A percentile compares a stretch with the other conserved stretches of the same genome.
phyloP scores from a whole-genome alignment of 2,797 vertebrate genomes.

The Anguilla megastoma region DNA sequence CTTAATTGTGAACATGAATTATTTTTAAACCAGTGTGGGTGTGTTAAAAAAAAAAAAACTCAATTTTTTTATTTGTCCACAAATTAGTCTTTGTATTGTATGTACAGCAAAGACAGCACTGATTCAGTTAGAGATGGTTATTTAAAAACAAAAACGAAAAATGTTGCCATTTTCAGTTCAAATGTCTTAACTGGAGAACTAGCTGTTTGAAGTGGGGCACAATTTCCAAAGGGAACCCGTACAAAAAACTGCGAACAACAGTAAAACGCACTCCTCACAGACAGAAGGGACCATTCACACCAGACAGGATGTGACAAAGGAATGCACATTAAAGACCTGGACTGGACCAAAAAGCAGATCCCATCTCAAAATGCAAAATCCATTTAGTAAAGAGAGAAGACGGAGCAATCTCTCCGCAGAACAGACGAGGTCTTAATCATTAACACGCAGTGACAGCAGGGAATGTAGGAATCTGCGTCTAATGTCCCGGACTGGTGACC shows the following conservation, averaged over 20 bases:
- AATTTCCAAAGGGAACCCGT: neutral
- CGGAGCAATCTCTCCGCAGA: neutral
- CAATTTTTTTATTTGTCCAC: neutral
- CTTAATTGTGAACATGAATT: neutral
- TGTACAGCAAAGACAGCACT: neutral
- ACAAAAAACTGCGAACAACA: neutral
- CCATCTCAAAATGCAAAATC: neutral
- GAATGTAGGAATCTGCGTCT: conserved; percentile 37
- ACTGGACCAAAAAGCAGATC: neutral
- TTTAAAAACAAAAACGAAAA: neutral
- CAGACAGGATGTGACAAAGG: neutral
- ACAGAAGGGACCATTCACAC: conserved; percentile 32
- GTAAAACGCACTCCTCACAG: neutral
- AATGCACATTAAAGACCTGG: neutral
- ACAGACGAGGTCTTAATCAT: conserved; percentile 37
- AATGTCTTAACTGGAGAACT: neutral
- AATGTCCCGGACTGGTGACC: conserved; percentile 45
- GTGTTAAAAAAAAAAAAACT: neutral
- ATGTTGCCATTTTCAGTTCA: neutral
- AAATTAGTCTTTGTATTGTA: neutral
- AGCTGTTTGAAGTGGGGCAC: neutral
- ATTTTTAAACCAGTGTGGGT: neutral
- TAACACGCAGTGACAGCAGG: conserved; percentile 39
- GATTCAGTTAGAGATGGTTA: neutral
- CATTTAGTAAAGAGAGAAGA: neutral